Evolutionary conservation across 2,888 invertebrate species (phyloP).

Genomic region (Dione vanillae): DNA sequence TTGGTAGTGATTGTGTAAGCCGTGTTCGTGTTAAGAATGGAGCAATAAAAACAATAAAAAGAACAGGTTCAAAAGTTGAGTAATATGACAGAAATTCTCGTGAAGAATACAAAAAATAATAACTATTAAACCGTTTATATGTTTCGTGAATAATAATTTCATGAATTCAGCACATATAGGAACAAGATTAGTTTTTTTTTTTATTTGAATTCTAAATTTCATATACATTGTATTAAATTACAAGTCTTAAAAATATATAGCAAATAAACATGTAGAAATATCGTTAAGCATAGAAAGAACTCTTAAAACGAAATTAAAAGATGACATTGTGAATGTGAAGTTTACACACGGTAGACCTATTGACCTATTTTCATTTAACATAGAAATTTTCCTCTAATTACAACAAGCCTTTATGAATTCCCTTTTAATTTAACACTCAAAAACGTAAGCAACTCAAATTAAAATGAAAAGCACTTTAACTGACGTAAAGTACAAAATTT

Average conservation of each 20-base stretch:
- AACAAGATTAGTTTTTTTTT: background rate
- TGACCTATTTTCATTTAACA: constrained; percentile 41
- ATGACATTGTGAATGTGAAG: constrained; percentile 32
- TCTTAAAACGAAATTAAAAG: constrained; percentile 12
- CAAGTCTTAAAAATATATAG: background rate
- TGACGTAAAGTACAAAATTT: background rate
- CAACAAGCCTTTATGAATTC: constrained; percentile 37
- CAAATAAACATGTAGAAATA: background rate
- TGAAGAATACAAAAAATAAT: constrained; percentile 16
- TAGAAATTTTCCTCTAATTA: constrained; percentile 41
- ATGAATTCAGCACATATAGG: background rate
- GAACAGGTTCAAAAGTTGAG: constrained; percentile 27
- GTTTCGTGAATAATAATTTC: background rate
- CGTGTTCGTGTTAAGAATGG: constrained; percentile 26
- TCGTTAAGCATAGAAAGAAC: constrained; percentile 3
- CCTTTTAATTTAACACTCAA: constrained; percentile 31
- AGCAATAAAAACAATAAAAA: constrained; percentile 28
- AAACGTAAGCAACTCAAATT: constrained; percentile 17
- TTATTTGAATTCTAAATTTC: background rate
- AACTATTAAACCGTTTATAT: background rate
- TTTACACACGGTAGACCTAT: constrained; percentile 32
- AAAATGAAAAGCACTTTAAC: constrained; percentile 15
- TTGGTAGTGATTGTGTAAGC: constrained; percentile 26
- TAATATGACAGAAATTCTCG: constrained; percentile 10
- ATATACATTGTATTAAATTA: background rate